These are phyloP conservation scores for Saimiri boliviensis DNA, from an alignment of 2,113 vertebrate genomes.

Conservation along the genomic window DNA sequence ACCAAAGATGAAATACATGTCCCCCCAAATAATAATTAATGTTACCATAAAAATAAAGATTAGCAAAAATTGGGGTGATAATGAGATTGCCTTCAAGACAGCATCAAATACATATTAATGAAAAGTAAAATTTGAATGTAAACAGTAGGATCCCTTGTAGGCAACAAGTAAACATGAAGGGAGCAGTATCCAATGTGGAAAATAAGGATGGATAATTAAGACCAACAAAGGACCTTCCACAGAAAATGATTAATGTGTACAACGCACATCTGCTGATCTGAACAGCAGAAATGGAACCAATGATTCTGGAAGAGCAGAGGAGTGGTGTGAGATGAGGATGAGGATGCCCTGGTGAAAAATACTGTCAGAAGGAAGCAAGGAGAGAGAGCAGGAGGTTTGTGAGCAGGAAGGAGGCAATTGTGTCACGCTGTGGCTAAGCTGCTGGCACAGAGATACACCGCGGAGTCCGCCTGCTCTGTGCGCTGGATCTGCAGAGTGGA, in stretches of 20 bases:
- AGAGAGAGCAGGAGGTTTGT: not conserved
- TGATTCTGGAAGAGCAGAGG: not conserved
- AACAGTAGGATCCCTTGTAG: not conserved
- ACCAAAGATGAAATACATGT: not conserved
- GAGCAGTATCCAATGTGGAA: not conserved
- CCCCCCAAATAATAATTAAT: not conserved
- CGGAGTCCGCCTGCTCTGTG: no score
- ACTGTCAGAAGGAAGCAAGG: not conserved
- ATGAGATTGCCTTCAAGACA: not conserved
- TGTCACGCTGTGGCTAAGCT: not conserved
- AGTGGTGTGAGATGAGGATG: no score
- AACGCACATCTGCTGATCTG: not conserved
- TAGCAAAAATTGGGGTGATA: no score
- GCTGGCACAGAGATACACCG: not conserved
- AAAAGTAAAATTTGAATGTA: not conserved
- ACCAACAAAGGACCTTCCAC: accelerated
- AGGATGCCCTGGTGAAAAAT: not conserved
- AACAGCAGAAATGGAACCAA: not conserved
- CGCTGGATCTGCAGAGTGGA: no score
- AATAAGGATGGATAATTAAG: not conserved
- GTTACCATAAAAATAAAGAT: not conserved
- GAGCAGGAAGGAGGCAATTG: not conserved
- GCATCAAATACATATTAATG: not conserved
- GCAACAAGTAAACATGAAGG: not conserved
- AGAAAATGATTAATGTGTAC: no score